Conservation (phyloP, 2,797 vertebrate genomes). For the Periparus ater region DNA sequence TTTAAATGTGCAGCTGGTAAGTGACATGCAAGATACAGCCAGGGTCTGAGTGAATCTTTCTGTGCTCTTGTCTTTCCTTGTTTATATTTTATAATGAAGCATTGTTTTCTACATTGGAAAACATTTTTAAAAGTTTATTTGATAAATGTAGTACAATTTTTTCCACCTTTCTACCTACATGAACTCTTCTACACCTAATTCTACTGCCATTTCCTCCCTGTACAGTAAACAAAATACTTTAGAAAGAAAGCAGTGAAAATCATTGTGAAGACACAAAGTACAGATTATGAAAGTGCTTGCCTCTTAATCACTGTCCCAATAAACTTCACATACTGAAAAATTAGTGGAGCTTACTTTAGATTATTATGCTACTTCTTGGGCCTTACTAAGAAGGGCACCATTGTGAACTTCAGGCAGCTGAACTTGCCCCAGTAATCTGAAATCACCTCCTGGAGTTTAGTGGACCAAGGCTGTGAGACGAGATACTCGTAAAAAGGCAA, state of each 20-base stretch:
- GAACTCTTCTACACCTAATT: neutral
- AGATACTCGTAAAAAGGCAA: neutral
- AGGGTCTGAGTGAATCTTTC: neutral
- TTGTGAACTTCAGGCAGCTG: neutral
- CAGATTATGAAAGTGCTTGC: neutral
- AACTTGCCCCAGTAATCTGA: neutral
- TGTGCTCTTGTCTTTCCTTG: neutral
- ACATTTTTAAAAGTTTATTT: accelerated
- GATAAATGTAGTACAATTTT: neutral
- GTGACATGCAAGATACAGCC: neutral
- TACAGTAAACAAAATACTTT: neutral
- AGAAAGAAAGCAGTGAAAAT: neutral
- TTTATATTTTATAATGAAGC: neutral
- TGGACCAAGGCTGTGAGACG: neutral
- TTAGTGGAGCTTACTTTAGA: neutral
- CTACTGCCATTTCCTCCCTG: neutral
- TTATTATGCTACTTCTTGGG: neutral
- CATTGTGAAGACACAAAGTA: neutral
- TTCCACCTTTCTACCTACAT: neutral
- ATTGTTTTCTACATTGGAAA: neutral
- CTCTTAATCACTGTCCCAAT: neutral
- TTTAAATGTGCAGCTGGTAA: neutral
- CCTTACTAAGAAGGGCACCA: neutral
- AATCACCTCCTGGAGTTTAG: neutral
- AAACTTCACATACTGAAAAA: neutral